Conservation (phyloP, 1,140 invertebrate species). For the Hycleus cichorii region DNA sequence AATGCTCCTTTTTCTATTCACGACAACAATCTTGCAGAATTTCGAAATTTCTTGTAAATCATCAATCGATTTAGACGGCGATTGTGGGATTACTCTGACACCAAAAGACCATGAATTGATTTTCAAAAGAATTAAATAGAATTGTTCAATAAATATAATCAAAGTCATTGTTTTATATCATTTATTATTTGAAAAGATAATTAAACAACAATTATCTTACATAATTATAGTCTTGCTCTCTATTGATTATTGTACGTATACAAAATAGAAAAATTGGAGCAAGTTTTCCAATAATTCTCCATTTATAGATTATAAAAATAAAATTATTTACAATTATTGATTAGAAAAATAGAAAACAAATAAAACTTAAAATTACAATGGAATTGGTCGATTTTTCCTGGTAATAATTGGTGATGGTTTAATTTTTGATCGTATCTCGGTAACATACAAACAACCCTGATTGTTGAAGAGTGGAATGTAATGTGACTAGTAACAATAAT, state of each 20-base stretch:
- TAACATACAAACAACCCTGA: slow-evolving; percentile 2
- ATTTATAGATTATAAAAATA: slow-evolving; percentile 1
- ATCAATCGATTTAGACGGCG: slow-evolving; percentile 50
- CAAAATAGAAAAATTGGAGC: slow-evolving; percentile 5
- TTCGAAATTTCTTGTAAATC: slow-evolving; percentile 44
- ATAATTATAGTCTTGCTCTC: slow-evolving; percentile 26
- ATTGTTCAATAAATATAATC: background rate
- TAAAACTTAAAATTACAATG: slow-evolving; percentile 10
- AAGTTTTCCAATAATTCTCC: slow-evolving; percentile 5
- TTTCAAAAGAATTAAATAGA: slow-evolving; percentile 28
- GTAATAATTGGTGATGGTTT: background rate
- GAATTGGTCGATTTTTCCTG: background rate
- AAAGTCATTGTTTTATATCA: slow-evolving; percentile 6
- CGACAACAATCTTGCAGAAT: slow-evolving; percentile 54
- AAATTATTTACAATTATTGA: slow-evolving; percentile 6
- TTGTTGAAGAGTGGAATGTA: slow-evolving; percentile 22
- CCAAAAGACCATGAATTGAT: slow-evolving; percentile 51
- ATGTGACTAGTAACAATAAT: slow-evolving; percentile 28
- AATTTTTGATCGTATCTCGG: too few species aligned
- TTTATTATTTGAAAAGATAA: background rate
- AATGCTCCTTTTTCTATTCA: slow-evolving; percentile 64
- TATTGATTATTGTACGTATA: slow-evolving; percentile 11
- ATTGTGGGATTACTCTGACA: slow-evolving; percentile 63
- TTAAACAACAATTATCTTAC: slow-evolving; percentile 32
- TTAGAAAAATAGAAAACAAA: too few species aligned